Base-by-base conservation (phyloP, 2,797 vertebrate genomes). In the Platalea minor region DNA sequence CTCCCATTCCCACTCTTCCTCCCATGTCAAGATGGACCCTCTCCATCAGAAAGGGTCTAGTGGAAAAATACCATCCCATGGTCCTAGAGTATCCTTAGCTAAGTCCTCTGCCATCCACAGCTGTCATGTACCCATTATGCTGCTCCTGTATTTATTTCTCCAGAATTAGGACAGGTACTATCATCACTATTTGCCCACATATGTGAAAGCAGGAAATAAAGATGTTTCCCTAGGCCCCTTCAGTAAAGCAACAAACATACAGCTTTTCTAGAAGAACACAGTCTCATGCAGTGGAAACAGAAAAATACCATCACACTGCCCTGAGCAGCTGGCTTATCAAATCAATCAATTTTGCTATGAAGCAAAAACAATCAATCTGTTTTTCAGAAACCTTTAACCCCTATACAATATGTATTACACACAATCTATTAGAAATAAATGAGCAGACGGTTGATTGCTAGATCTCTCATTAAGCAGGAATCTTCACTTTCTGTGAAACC, bases 381-480 rank as follows among this genome's bases (percentile, higher is more conserved):
- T 91, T 81, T 95, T 89, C 72, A 85, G 53, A 91, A 91, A 94
- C 45, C 60, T 85, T 64, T 88, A 88, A 79, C 50, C 57, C 12
- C 48, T 59, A 28, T 9, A 33, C 25, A 67, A 23, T 45, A 74
- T 1, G 1, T 23, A 80, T 72, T 39, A 77, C 19, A 60, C 4
- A 7, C 35, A 72, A 75, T 50, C 77, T 80, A 68, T 63, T 21
- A 60, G 50, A 91, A 48, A 75, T 59, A 72, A 89, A 94, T 8
- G 24, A 91, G 56, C 33, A 86, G n/a, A 74, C 1, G 21, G 16
- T 23, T 46, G 25, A 48, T 90, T 91, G 31, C 57, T 74, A 92
- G 56, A 43, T 21, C 8, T 70, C n/a, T 76, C 24, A 73, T 51
- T 45, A 83, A 69, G 67, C 7, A 84, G 28, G 51, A 91, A 65